These are phyloP conservation scores for Otocyon megalotis DNA, from an alignment of 2,113 vertebrate species.

Conservation along the genomic window DNA sequence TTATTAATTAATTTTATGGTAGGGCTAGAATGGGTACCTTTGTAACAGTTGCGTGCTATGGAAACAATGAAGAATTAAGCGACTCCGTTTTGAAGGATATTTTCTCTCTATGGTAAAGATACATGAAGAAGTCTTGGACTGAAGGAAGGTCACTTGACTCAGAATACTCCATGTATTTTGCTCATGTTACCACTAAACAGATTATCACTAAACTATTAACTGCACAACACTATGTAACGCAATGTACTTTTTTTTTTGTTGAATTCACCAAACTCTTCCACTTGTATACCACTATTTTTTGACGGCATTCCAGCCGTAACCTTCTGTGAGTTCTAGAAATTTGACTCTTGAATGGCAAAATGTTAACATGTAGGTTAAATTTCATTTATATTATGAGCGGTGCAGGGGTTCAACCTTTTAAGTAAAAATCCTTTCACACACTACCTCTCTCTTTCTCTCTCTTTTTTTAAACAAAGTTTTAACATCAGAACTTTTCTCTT, in stretches of 20 bases:
- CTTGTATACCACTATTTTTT: conserved; percentile 71
- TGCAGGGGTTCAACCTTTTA: conserved; percentile 84
- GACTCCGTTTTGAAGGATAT: conserved; percentile 81
- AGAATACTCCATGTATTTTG: conserved; percentile 65
- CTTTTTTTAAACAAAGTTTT: conserved; percentile 79
- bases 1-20: conserved; percentile 80
- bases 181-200: conserved; percentile 48
- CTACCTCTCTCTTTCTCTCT: conserved; percentile 86
- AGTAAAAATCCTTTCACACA: conserved; percentile 86
- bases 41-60: conserved; percentile 44
- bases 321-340: background rate
- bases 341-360: conserved; percentile 58
- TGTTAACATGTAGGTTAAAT: conserved; percentile 77
- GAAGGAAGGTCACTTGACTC: conserved; percentile 55
- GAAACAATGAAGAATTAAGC: conserved; percentile 66
- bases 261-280: conserved; percentile 80
- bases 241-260: conserved; percentile 82
- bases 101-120: conserved; percentile 59
- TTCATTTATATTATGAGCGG: conserved; percentile 79
- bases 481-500: conserved; percentile 82
- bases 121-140: conserved; percentile 63
- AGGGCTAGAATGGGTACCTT: conserved; percentile 49
- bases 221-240: conserved; percentile 75
- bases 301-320: conserved; percentile 52
- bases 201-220: conserved; percentile 35